Evolutionary conservation across 2,888 invertebrate species (phyloP).

Genomic region (Neoaliturus tenellus): DNA sequence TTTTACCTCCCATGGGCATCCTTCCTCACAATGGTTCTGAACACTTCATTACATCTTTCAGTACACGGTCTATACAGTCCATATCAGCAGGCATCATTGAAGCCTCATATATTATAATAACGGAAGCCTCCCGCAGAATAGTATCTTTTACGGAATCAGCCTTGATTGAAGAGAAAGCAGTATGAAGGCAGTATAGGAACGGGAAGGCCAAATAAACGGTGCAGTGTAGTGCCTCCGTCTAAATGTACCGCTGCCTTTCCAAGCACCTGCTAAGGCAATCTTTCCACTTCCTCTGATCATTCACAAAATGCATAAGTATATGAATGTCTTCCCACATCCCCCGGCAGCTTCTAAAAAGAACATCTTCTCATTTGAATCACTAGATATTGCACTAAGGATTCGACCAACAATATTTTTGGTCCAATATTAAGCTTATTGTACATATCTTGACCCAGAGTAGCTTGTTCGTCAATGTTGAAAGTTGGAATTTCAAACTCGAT

Average conservation of each 20-base stretch:
- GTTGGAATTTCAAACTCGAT: not conserved
- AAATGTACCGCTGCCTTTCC: conserved; percentile 45
- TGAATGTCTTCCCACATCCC: conserved; percentile 40
- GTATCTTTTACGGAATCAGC: not conserved
- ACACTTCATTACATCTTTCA: conserved; percentile 24
- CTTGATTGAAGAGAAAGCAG: conserved; percentile 33
- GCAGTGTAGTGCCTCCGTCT: conserved; percentile 50
- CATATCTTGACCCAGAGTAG: not conserved
- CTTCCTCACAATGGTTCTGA: not conserved
- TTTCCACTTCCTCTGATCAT: not conserved
- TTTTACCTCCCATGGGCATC: conserved; percentile 17
- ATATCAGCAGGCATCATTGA: conserved; percentile 32
- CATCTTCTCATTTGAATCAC: not conserved
- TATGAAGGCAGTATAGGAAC: conserved; percentile 14
- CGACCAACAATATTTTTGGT: not conserved
- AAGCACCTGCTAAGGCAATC: conserved; percentile 2
- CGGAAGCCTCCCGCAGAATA: conserved; percentile 11
- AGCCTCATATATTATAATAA: conserved; percentile 50
- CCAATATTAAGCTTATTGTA: not conserved
- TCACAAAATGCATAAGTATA: not conserved
- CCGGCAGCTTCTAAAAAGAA: conserved; percentile 39
- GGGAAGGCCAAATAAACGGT: conserved; percentile 50
- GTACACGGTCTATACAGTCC: not conserved
- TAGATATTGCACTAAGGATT: not conserved
- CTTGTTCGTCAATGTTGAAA: not conserved